Conservation (phyloP, 2,888 invertebrate species). For the Epinotia ramella region DNA sequence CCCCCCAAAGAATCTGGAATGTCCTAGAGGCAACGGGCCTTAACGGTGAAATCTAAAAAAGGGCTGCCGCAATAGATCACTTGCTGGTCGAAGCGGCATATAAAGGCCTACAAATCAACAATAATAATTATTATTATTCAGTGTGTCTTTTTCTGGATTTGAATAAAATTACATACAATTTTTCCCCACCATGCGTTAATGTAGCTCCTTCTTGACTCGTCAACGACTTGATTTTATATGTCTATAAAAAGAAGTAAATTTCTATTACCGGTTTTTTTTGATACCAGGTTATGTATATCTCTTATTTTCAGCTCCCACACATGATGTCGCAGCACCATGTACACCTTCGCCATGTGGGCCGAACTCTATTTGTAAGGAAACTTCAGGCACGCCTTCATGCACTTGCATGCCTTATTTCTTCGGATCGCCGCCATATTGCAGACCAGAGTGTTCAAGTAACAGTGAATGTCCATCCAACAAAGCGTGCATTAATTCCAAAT, state of each 20-base stretch:
- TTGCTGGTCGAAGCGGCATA: too few relatives aligned
- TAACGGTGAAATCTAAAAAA: too few relatives aligned
- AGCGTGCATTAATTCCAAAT: slow-evolving; percentile 88
- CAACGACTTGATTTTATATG: too few relatives aligned
- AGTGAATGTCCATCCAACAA: slow-evolving; percentile 87
- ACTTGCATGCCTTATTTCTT: slow-evolving; percentile 88
- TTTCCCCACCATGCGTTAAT: too few relatives aligned
- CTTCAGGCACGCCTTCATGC: slow-evolving; percentile 87
- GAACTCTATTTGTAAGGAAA: slow-evolving; percentile 86
- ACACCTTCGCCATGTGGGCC: slow-evolving; percentile 89
- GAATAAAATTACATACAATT: too few relatives aligned
- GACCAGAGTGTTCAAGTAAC: slow-evolving; percentile 90
- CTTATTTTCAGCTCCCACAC: slow-evolving; percentile 76
- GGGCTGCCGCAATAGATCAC: too few relatives aligned
- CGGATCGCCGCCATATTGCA: slow-evolving; percentile 91
- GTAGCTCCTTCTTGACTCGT: too few relatives aligned
- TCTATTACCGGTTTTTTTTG: slow-evolving; percentile 11
- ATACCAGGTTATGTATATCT: slow-evolving; percentile 25
- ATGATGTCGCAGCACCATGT: slow-evolving; percentile 85
- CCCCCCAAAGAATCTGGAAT: too few relatives aligned
- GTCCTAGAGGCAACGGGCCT: too few relatives aligned
- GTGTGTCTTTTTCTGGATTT: too few relatives aligned
- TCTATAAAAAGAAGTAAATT: not conserved
- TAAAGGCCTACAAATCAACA: too few relatives aligned
- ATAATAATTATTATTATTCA: too few relatives aligned